phyloP scores from a whole-genome alignment of 2,888 invertebrate species.

The Lasioglossum vierecki region DNA sequence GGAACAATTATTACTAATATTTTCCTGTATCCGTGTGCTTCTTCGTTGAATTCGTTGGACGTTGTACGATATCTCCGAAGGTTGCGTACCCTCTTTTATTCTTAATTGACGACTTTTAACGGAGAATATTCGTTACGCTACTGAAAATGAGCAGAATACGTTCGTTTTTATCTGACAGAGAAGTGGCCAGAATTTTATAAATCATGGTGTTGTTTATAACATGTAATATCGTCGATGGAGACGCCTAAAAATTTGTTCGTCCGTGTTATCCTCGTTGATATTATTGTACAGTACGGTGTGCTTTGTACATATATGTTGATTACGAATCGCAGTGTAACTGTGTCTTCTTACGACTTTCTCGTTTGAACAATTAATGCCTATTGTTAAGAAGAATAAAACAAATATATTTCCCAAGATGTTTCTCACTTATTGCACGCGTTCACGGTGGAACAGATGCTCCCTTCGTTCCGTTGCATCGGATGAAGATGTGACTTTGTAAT shows the following conservation, averaged over 20 bases:
- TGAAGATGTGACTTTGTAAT: neutral
- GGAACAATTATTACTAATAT: neutral
- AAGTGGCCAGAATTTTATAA: neutral
- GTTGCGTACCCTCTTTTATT: neutral
- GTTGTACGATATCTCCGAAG: neutral
- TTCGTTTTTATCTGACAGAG: neutral
- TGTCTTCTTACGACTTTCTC: neutral
- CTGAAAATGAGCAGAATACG: neutral
- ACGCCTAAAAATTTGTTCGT: neutral
- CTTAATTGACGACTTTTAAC: neutral
- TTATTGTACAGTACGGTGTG: neutral
- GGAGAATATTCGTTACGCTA: neutral
- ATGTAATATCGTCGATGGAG: neutral
- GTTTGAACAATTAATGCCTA: neutral
- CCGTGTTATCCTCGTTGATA: neutral
- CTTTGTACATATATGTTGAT: neutral
- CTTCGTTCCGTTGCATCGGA: neutral
- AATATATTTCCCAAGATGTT: constrained; percentile 5
- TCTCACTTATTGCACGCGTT: constrained; percentile 16
- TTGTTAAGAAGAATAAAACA: constrained; percentile 32
- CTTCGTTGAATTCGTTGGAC: neutral
- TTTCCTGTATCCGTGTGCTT: neutral
- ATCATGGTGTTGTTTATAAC: too few relatives aligned
- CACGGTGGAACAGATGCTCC: neutral
- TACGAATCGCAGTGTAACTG: neutral